Evolutionary conservation across 2,888 invertebrate species (phyloP).

Genomic region (Leucophenga maculata): DNA sequence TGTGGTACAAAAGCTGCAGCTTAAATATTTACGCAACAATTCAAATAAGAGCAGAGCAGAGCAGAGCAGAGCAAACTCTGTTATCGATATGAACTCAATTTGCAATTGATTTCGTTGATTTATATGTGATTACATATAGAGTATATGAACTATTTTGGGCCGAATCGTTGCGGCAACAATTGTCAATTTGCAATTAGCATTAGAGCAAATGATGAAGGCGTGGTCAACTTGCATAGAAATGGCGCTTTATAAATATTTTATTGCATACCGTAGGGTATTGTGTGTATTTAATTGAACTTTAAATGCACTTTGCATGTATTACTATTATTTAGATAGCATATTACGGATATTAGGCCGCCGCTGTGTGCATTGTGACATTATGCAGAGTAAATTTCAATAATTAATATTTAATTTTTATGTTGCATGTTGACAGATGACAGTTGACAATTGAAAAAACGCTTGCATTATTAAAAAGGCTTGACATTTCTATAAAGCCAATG

Average conservation of each 20-base stretch:
- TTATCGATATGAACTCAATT: background rate
- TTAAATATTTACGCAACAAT: slow-evolving; percentile 20
- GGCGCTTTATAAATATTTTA: slow-evolving; percentile 18
- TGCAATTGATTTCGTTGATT: slow-evolving; percentile 10
- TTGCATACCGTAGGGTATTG: background rate
- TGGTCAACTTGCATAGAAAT: too few relatives aligned
- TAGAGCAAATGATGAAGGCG: slow-evolving; percentile 16
- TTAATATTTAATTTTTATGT: slow-evolving; percentile 29
- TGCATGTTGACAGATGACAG: slow-evolving; percentile 38
- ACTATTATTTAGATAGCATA: background rate
- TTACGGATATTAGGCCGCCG: background rate
- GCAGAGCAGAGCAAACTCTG: background rate
- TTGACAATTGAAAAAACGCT: slow-evolving; percentile 44
- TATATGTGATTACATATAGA: background rate
- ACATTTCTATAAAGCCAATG: slow-evolving; percentile 1
- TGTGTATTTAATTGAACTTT: slow-evolving; percentile 25
- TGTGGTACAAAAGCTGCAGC: background rate
- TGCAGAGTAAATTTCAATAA: background rate
- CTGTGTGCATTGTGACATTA: slow-evolving; percentile 10
- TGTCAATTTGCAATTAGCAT: slow-evolving; percentile 27
- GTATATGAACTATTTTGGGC: background rate
- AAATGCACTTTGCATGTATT: slow-evolving; percentile 27
- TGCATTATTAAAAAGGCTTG: slow-evolving; percentile 5
- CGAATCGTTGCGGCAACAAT: background rate
- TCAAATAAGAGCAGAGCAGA: slow-evolving; percentile 1